Conservation (phyloP, 2,113 vertebrate genomes). For the Phoxinus phoxinus region DNA sequence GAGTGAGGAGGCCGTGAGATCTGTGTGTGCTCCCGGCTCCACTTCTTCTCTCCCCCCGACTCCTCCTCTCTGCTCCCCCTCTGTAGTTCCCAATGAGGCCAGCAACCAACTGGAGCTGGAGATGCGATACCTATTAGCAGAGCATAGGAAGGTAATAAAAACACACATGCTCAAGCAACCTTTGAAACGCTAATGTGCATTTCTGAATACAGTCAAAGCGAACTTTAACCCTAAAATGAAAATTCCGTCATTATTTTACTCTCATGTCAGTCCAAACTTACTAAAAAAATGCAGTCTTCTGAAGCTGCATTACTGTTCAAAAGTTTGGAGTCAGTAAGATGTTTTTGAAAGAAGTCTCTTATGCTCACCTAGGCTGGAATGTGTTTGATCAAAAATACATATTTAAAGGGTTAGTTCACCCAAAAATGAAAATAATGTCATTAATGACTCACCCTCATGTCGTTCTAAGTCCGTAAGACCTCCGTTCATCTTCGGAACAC, state of each 20-base stretch:
- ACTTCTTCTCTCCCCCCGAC: slow-evolving; percentile 81
- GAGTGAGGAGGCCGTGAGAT: slow-evolving; percentile 92
- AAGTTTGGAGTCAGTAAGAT: not conserved
- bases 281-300: not conserved
- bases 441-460: too few species aligned
- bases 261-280: not conserved
- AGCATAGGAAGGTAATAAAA: slow-evolving; percentile 90
- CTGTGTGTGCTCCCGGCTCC: slow-evolving; percentile 86
- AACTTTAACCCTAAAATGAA: not conserved
- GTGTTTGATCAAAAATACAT: not conserved
- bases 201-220: not conserved
- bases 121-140: slow-evolving; percentile 84
- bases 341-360: not conserved
- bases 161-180: not conserved
- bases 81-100: slow-evolving; percentile 79
- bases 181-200: not conserved
- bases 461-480: too few species aligned
- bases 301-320: not conserved
- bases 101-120: slow-evolving; percentile 94
- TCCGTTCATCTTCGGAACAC: too few species aligned
- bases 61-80: slow-evolving; percentile 86
- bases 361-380: not conserved
- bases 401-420: too few species aligned
- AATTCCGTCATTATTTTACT: not conserved
- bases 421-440: too few species aligned